Evolutionary conservation across 1,140 invertebrate genomes (phyloP).

Genomic region (Glossosoma conforme): DNA sequence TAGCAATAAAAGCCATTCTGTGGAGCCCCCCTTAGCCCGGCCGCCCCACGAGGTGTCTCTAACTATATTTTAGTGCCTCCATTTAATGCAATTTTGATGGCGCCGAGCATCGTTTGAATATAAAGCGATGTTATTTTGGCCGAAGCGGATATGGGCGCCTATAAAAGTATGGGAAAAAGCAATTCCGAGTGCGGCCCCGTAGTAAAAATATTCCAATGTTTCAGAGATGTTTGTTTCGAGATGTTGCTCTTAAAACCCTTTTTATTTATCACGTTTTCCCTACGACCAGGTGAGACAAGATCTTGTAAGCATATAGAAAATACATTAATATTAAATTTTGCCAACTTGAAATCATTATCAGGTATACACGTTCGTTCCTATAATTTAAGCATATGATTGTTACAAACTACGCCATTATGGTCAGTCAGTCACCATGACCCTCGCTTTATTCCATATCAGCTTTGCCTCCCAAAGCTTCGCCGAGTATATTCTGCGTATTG

Average conservation of each 20-base stretch:
- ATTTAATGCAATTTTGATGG: conserved; percentile 33
- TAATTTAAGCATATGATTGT: too few relatives aligned
- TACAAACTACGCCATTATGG: too few relatives aligned
- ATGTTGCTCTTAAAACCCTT: conserved; percentile 1
- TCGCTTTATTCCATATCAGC: too few relatives aligned
- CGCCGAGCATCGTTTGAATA: conserved; percentile 31
- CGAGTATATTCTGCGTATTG: too few relatives aligned
- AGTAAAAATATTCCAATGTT: conserved; percentile 26
- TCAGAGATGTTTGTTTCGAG: background rate
- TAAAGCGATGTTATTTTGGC: conserved; percentile 32
- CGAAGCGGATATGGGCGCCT: conserved; percentile 24
- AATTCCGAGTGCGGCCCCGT: conserved; percentile 19
- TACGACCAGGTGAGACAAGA: conserved; percentile 5
- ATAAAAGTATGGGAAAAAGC: conserved; percentile 28
- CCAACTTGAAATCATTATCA: too few relatives aligned
- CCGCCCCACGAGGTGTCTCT: conserved; percentile 17
- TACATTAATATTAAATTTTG: too few relatives aligned
- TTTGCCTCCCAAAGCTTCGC: too few relatives aligned
- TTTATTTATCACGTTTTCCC: background rate
- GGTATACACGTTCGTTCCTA: too few relatives aligned
- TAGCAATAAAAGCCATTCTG: conserved; percentile 28
- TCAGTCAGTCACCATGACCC: too few relatives aligned
- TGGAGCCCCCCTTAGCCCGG: background rate
- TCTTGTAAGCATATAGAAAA: too few relatives aligned
- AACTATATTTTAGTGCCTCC: conserved; percentile 32